These are phyloP conservation scores for Stichodactyla helianthus DNA, from an alignment of 64 coral and sea anemone genomes.

Conservation along the genomic window DNA sequence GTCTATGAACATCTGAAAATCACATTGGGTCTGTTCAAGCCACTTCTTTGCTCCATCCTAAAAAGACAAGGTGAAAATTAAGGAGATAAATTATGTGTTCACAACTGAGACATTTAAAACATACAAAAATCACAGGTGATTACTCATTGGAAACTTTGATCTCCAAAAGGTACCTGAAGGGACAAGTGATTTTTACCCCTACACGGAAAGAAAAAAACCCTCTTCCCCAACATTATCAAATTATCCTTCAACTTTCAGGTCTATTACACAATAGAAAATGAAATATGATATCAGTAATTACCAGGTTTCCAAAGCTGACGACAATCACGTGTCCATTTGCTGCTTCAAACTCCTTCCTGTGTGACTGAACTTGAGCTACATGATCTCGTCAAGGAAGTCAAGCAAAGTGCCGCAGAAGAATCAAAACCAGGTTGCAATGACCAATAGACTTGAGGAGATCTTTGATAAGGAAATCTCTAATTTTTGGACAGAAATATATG, in stretches of 20 bases:
- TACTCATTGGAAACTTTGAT: too few relatives aligned
- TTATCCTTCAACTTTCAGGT: too few relatives aligned
- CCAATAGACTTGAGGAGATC: slow-evolving; percentile 60
- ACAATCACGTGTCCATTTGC: slow-evolving; percentile 58
- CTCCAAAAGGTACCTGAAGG: too few relatives aligned
- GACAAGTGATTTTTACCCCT: too few relatives aligned
- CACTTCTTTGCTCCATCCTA: slow-evolving; percentile 85
- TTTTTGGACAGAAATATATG: background rate
- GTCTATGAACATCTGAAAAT: slow-evolving; percentile 76
- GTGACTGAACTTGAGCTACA: slow-evolving; percentile 70
- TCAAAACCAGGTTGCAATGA: slow-evolving; percentile 44
- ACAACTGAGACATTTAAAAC: too few relatives aligned
- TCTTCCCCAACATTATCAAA: too few relatives aligned
- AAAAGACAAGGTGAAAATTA: background rate
- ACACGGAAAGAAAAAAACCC: too few relatives aligned
- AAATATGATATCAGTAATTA: slow-evolving; percentile 2
- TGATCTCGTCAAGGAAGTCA: slow-evolving; percentile 99
- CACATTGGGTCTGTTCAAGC: slow-evolving; percentile 69
- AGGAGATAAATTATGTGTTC: background rate
- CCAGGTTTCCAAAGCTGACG: slow-evolving; percentile 95
- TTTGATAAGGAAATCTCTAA: slow-evolving; percentile 51
- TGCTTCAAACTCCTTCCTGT: slow-evolving; percentile 64
- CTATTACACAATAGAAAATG: background rate
- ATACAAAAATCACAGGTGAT: too few relatives aligned
- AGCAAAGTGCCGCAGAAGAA: slow-evolving; percentile 95